Conservation (phyloP, 2,113 vertebrate species). For the Rhynchopsitta pachyrhyncha region DNA sequence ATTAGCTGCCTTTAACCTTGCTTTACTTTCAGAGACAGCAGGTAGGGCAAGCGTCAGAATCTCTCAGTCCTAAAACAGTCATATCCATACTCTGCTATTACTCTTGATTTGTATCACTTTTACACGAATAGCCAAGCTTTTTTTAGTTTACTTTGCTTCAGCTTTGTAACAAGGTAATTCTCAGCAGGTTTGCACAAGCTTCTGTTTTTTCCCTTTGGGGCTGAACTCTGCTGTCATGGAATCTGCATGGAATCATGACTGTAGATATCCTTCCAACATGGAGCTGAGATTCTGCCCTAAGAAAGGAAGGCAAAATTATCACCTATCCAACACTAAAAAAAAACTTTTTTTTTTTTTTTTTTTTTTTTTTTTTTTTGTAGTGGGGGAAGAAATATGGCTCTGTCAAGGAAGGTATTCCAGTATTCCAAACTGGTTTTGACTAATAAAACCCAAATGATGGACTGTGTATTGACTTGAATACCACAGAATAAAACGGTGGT, state of each 20-base stretch:
- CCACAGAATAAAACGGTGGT: neutral
- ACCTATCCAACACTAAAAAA: neutral
- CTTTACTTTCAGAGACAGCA: neutral
- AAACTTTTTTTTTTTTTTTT: neutral
- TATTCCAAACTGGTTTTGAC: neutral
- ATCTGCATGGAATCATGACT: neutral
- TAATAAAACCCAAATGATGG: neutral
- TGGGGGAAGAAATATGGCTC: neutral
- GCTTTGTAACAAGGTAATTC: neutral
- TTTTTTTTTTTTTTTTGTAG: neutral
- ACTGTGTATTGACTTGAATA: neutral
- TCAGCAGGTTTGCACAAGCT: neutral
- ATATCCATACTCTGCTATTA: neutral
- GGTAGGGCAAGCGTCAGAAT: neutral
- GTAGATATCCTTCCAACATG: neutral
- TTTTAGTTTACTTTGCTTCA: neutral
- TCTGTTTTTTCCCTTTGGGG: fast-evolving
- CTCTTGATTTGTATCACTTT: neutral
- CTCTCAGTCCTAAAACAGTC: neutral
- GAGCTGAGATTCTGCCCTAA: neutral
- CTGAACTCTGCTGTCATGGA: neutral
- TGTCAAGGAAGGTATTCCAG: neutral
- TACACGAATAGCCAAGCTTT: neutral
- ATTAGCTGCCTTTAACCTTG: neutral
- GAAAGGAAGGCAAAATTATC: neutral